A percentile compares a stretch with the other conserved stretches of the same genome.
Conservation (phyloP, 1,140 invertebrate species). For the Magallana gigas region DNA sequence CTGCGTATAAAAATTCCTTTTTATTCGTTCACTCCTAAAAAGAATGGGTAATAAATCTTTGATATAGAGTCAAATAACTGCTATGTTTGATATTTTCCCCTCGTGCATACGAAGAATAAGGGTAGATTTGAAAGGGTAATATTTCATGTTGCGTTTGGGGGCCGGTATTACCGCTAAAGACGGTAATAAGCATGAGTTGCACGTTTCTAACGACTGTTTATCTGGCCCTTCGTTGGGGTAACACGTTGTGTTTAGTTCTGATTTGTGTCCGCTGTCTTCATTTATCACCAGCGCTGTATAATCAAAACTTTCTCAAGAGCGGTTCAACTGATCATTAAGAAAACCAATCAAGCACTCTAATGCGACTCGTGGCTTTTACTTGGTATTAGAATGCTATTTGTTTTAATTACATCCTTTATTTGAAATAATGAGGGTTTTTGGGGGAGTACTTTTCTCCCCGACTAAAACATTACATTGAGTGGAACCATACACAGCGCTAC, state of each 20-base stretch:
- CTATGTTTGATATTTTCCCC: too few species aligned
- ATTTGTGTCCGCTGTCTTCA: neutral
- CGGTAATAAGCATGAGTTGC: neutral
- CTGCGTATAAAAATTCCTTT: too few species aligned
- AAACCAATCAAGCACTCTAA: neutral
- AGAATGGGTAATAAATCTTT: too few species aligned
- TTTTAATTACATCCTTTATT: neutral
- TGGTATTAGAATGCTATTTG: neutral
- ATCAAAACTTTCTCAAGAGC: neutral
- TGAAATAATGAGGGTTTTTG: neutral
- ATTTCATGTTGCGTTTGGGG: neutral
- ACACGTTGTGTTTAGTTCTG: neutral
- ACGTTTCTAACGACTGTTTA: neutral
- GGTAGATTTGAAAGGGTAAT: neutral
- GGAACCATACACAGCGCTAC: too few species aligned
- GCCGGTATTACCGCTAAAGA: neutral
- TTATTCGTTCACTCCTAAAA: too few species aligned
- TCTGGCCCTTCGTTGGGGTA: neutral
- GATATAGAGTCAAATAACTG: too few species aligned
- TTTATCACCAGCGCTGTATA: neutral
- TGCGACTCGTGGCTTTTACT: neutral
- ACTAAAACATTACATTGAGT: too few species aligned
- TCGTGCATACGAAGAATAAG: too few species aligned
- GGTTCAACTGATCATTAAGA: neutral
- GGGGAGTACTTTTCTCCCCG: neutral